Percentiles rank a stretch among this genome's conserved stretches.
phyloP scores from a whole-genome alignment of 2,113 vertebrate species.

The Callocephalon fimbriatum region DNA sequence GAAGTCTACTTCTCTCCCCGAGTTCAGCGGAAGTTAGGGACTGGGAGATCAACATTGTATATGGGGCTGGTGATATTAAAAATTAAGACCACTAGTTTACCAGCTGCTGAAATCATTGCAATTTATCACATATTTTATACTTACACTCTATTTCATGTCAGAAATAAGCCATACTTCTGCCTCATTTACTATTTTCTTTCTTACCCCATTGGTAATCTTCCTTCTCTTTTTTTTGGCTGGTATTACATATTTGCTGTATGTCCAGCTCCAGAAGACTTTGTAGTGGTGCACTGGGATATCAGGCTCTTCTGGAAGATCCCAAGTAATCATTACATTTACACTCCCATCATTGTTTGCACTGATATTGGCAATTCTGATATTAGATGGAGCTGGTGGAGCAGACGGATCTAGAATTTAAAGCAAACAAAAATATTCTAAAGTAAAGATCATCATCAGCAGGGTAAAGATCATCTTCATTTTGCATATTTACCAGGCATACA shows the following conservation, averaged over 20 bases:
- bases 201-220: conserved; percentile 90
- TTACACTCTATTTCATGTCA: background rate
- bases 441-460: background rate
- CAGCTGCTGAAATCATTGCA: background rate
- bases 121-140: background rate
- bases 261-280: conserved; percentile 96
- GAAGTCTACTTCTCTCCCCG: background rate
- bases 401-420: conserved; percentile 84
- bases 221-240: conserved; percentile 91
- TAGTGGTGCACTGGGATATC: conserved; percentile 95
- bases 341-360: conserved; percentile 79
- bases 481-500: background rate
- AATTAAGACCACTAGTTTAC: background rate
- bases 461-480: background rate
- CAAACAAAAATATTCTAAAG: background rate
- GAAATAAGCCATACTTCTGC: background rate
- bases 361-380: conserved; percentile 84
- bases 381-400: conserved; percentile 84
- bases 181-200: background rate
- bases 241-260: conserved; percentile 81
- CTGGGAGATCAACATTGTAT: background rate
- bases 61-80: background rate
- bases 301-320: conserved; percentile 87
- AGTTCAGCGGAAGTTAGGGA: background rate
- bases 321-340: conserved; percentile 81